Evolutionary conservation across 2,888 invertebrate genomes (phyloP).

Genomic region (Neoaliturus tenellus): DNA sequence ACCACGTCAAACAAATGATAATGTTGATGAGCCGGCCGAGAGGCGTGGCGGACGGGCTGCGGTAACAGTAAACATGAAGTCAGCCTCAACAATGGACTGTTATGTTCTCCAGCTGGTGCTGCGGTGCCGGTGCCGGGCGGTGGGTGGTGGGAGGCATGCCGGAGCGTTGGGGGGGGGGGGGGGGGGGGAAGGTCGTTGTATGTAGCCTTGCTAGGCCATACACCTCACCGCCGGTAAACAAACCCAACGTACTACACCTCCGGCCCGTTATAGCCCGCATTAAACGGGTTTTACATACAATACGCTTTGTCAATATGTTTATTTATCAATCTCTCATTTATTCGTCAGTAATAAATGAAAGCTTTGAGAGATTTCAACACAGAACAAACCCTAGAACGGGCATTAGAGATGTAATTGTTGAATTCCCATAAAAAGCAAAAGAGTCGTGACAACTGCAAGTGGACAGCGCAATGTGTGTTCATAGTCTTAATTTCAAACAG

Average conservation of each 20-base stretch:
- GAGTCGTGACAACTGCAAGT: too few species aligned
- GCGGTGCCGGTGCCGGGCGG: not conserved
- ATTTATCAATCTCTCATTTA: not conserved
- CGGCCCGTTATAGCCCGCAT: not conserved
- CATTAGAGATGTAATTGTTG: too few species aligned
- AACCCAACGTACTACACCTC: not conserved
- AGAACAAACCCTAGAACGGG: too few species aligned
- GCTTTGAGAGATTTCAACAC: too few species aligned
- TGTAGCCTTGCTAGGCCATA: constrained; percentile 29
- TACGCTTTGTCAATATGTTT: not conserved
- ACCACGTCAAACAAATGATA: too few species aligned
- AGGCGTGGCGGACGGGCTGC: not conserved
- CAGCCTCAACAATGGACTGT: constrained; percentile 32
- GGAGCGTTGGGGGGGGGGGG: not conserved
- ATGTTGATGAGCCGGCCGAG: not conserved
- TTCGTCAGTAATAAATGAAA: not conserved
- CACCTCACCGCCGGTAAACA: constrained; percentile 10
- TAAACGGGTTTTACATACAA: not conserved
- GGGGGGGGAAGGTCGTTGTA: not conserved
- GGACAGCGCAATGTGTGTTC: too few species aligned
- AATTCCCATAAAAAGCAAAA: too few species aligned
- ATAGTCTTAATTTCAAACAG: too few species aligned
- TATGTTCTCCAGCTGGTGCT: not conserved
- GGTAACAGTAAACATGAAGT: constrained; percentile 23
- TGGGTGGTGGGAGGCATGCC: not conserved